These are phyloP conservation scores for Ceyx cyanopectus DNA, from an alignment of 2,113 vertebrate genomes.

Conservation along the genomic window DNA sequence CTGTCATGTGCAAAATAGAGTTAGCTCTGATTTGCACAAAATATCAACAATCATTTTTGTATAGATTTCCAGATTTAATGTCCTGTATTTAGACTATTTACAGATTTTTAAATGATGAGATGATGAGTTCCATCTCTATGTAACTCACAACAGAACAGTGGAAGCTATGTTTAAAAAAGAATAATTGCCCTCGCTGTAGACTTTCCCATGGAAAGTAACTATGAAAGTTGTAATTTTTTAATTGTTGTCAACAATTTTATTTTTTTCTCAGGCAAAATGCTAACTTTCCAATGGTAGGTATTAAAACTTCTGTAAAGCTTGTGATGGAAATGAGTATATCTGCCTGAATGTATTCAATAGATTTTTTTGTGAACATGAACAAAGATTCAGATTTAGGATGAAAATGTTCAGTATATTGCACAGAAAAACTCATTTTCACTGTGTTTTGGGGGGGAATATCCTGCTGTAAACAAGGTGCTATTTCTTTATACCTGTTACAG, in stretches of 20 bases:
- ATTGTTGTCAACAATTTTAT: neutral
- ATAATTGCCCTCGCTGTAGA: neutral
- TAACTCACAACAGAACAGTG: neutral
- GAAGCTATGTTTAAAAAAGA: neutral
- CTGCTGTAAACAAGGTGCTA: neutral
- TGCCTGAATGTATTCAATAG: neutral
- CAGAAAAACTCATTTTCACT: neutral
- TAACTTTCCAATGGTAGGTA: neutral
- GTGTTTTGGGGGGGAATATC: neutral
- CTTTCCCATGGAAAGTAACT: neutral
- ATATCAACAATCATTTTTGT: neutral
- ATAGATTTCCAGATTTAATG: neutral
- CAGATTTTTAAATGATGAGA: neutral
- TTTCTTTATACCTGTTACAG: neutral
- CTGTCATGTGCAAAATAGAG: neutral
- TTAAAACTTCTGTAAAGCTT: neutral
- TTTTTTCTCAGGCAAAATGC: neutral
- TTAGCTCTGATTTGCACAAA: neutral
- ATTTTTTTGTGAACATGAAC: neutral
- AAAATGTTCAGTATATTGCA: neutral
- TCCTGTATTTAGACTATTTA: neutral
- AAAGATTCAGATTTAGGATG: neutral
- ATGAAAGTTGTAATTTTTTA: neutral
- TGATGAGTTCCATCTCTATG: neutral
- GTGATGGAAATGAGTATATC: neutral